Base-by-base conservation (phyloP, 2,113 vertebrate species). In the Scalopus aquaticus region DNA sequence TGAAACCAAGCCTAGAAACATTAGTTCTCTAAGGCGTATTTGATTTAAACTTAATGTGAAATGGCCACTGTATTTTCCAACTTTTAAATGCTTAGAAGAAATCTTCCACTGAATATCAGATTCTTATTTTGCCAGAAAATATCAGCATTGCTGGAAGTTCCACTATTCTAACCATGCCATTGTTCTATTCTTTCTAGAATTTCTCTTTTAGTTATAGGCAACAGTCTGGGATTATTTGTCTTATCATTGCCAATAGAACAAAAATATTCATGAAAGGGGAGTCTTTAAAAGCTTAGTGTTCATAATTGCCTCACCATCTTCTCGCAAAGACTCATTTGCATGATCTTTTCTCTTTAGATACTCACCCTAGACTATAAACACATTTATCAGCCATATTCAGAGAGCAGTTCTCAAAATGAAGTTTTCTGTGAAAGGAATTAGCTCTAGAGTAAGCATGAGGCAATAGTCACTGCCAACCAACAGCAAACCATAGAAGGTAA, bases 311-410 rank as follows among this genome's bases (percentile, higher is more conserved):
- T 97, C 78, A 90, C 58, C 82, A 62, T 60, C 91, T 98, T 98
- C 98, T 97, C 95, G 93, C 96, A 96, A 96, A 94, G 83, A 70
- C 80, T 97, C 95, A 97, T 98, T 97, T 98, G 96, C 94, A 98
- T 97, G 96, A 97, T 98, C 96, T 98, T 93, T 96, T 97, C 97
- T 98, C 96, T 98, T 97, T 96, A 97, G 95, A 98, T 96, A 96
- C 84, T 96, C 97, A 97, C 91, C 95, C 94, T 78, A 82, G 92
- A 96, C 95, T 97, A 94, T 88, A 97, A 98, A 98, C 90, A 97
- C 88, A 97, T 97, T 98, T 98, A 98, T 98, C 98, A 98, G 97
- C 96, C 97, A 96, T 95, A 60, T 97, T 98, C 97, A 97, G 97
- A 97, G 95, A 94, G 97, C 95, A 94, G 95, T 93, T 96, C 95